phyloP scores from a whole-genome alignment of 2,888 invertebrate genomes.

The Trichopria drosophilae region DNA sequence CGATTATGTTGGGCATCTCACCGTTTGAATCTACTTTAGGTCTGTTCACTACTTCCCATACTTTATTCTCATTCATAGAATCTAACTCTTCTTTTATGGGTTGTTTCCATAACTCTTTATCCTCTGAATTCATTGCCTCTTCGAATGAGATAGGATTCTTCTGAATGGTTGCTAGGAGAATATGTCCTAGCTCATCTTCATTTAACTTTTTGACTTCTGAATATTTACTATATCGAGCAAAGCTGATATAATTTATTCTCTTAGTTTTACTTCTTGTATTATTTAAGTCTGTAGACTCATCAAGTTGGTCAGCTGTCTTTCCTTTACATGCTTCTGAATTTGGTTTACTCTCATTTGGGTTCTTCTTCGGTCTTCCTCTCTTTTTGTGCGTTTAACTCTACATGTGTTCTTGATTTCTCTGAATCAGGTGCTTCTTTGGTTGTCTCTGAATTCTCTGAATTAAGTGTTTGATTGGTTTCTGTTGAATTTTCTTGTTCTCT shows the following conservation, averaged over 20 bases:
- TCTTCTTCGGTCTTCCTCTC: constrained; percentile 16
- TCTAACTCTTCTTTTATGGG: constrained; percentile 14
- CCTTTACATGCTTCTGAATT: too few species aligned
- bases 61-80: constrained; percentile 17
- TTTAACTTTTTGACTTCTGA: not conserved
- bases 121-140: constrained; percentile 12
- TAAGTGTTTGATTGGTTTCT: too few species aligned
- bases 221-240: too few species aligned
- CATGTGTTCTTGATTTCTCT: constrained; percentile 7
- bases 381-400: constrained; percentile 13
- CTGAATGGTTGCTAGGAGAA: constrained; percentile 6
- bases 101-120: constrained; percentile 10
- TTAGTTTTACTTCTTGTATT: too few species aligned
- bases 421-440: too few species aligned
- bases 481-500: not conserved
- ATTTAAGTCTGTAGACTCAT: too few species aligned
- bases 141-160: constrained; percentile 4
- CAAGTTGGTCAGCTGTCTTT: too few species aligned
- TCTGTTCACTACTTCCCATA: constrained; percentile 18
- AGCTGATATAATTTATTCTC: too few species aligned
- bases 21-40: too few species aligned
- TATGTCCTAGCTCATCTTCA: constrained; percentile 8
- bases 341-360: constrained; percentile 3
- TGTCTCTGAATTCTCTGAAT: too few species aligned
- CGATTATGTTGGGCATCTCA: too few species aligned